A percentile compares a stretch with the other conserved stretches of the same genome.
Conservation (phyloP, 1,140 invertebrate genomes). For the Vanessa tameamea region DNA sequence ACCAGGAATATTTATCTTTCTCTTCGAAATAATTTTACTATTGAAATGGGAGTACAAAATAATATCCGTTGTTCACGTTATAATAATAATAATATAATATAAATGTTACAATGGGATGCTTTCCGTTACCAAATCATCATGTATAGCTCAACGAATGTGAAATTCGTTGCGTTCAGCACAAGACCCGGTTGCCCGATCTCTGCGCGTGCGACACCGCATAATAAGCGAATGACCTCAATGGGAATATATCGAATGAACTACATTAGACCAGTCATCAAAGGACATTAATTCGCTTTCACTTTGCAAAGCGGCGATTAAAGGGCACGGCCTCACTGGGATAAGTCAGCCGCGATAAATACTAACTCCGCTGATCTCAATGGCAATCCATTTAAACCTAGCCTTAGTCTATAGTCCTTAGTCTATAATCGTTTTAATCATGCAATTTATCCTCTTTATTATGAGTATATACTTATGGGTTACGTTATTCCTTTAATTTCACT, state of each 20-base stretch:
- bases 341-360: neutral
- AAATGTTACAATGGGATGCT: neutral
- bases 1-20: too few species aligned
- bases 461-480: too few species aligned
- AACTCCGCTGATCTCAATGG: neutral
- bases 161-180: slow-evolving; percentile 23
- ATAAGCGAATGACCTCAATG: slow-evolving; percentile 30
- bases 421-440: too few species aligned
- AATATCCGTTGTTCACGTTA: too few species aligned
- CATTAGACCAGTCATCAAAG: slow-evolving; percentile 26
- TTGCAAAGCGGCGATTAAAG: slow-evolving; percentile 7
- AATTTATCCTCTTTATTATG: too few species aligned
- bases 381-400: neutral
- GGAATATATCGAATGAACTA: slow-evolving; percentile 21
- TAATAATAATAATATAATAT: too few species aligned
- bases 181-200: slow-evolving; percentile 31
- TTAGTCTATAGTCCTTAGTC: neutral
- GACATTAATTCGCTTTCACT: slow-evolving; percentile 28
- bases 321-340: slow-evolving; percentile 7
- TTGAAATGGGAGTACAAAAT: too few species aligned
- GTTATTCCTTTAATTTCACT: too few species aligned
- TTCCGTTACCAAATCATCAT: neutral
- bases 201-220: slow-evolving; percentile 25
- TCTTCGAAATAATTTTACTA: too few species aligned
- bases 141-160: neutral